Evolutionary conservation across 2,888 invertebrate species (phyloP).

Genomic region (Troides oblongomaculatus): DNA sequence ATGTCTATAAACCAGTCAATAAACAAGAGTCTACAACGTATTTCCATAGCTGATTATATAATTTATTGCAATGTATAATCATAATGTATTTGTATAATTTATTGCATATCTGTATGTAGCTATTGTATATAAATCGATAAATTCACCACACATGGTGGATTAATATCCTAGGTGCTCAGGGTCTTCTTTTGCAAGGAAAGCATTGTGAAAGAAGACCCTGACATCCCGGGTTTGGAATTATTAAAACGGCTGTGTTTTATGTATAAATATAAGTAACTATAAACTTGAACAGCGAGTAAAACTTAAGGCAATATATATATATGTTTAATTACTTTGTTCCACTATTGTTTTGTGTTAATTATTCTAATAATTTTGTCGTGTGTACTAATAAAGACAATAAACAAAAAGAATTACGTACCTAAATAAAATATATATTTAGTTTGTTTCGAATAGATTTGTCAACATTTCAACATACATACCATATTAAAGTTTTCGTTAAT

Average conservation of each 20-base stretch:
- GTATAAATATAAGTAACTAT: constrained; percentile 31
- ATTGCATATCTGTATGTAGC: constrained; percentile 10
- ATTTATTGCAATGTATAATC: constrained; percentile 11
- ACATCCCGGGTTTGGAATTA: too few species aligned
- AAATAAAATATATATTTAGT: constrained; percentile 3
- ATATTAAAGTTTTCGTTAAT: background rate
- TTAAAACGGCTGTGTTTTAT: too few species aligned
- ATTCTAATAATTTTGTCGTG: too few species aligned
- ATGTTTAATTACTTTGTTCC: background rate
- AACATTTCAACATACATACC: background rate
- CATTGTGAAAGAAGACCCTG: too few species aligned
- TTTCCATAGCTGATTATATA: constrained; percentile 1
- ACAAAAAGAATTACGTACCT: background rate
- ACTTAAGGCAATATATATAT: background rate
- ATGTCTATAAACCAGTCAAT: constrained; percentile 20
- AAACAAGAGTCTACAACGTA: constrained; percentile 5
- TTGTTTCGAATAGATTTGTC: background rate
- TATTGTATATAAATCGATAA: constrained; percentile 12
- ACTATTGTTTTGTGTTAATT: too few species aligned
- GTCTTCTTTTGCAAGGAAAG: too few species aligned
- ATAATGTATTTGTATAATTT: constrained; percentile 21
- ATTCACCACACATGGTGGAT: too few species aligned
- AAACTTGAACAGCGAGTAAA: constrained; percentile 54
- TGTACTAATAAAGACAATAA: background rate
- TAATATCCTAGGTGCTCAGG: too few species aligned